Evolutionary conservation across 2,113 vertebrate genomes (phyloP).

Genomic region (Boleophthalmus pectinirostris): DNA sequence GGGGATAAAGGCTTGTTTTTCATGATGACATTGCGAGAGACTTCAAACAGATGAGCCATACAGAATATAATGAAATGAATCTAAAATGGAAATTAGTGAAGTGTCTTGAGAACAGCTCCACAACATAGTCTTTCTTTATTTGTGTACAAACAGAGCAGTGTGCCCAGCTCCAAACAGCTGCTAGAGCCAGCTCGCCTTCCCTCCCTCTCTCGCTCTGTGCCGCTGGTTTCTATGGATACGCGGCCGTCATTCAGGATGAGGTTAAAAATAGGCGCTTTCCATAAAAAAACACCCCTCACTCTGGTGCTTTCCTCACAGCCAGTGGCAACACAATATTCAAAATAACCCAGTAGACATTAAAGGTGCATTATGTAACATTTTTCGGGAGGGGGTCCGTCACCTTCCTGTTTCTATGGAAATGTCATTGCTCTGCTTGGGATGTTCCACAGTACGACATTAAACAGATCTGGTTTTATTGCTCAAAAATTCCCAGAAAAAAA

Average conservation of each 20-base stretch:
- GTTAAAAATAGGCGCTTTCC: slow-evolving; percentile 74
- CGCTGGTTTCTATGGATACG: slow-evolving; percentile 73
- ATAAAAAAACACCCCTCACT: slow-evolving; percentile 47
- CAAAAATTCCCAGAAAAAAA: too few relatives aligned
- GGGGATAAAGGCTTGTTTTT: not conserved
- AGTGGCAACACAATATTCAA: not conserved
- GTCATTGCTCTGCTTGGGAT: too few relatives aligned
- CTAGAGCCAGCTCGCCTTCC: not conserved
- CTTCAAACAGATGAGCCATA: not conserved
- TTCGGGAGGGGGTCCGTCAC: too few relatives aligned
- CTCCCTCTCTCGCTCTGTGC: slow-evolving; percentile 15
- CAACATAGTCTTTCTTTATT: not conserved
- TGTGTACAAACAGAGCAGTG: not conserved
- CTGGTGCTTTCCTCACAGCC: slow-evolving; percentile 28
- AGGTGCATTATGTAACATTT: too few relatives aligned
- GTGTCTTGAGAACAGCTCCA: not conserved
- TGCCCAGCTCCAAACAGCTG: slow-evolving; percentile 1
- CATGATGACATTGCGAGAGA: not conserved
- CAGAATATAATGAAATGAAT: not conserved
- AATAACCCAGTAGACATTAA: not conserved
- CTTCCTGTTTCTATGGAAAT: too few relatives aligned
- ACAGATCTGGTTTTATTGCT: too few relatives aligned
- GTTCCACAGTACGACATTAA: too few relatives aligned
- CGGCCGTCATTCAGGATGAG: slow-evolving; percentile 72
- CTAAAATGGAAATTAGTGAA: not conserved